These are phyloP conservation scores for Trinorchestia longiramus DNA, from an alignment of 1,140 invertebrate species.

Conservation along the genomic window DNA sequence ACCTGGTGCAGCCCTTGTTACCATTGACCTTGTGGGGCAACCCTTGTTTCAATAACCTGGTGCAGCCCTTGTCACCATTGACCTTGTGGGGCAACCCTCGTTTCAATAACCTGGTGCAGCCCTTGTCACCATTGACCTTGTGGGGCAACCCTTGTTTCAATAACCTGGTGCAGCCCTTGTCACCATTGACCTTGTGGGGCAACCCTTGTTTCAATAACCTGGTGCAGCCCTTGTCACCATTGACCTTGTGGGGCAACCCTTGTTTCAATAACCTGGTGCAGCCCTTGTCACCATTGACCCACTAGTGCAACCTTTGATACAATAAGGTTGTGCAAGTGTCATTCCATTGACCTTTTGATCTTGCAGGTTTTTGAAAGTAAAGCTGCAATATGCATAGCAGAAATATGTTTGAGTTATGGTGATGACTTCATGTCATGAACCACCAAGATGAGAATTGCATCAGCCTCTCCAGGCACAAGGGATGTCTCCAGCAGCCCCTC, in stretches of 20 bases:
- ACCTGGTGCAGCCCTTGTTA: too few species aligned
- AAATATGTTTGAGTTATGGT: not conserved
- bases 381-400: not conserved
- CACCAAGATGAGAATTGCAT: not conserved
- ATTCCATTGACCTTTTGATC: not conserved
- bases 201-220: too few species aligned
- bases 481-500: not conserved
- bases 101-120: too few species aligned
- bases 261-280: not conserved
- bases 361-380: not conserved
- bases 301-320: too few species aligned
- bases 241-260: not conserved
- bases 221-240: not conserved
- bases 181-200: too few species aligned
- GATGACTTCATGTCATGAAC: constrained; percentile 20
- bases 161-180: too few species aligned
- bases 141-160: too few species aligned
- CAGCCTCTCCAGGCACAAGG: not conserved
- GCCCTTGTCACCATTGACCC: not conserved
- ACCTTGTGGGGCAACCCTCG: too few species aligned
- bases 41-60: too few species aligned
- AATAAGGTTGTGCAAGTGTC: not conserved
- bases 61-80: too few species aligned
- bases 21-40: too few species aligned
- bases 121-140: too few species aligned